These are phyloP conservation scores for Cardiocondyla obscurior DNA, from an alignment of 1,140 invertebrate species.

Conservation along the genomic window DNA sequence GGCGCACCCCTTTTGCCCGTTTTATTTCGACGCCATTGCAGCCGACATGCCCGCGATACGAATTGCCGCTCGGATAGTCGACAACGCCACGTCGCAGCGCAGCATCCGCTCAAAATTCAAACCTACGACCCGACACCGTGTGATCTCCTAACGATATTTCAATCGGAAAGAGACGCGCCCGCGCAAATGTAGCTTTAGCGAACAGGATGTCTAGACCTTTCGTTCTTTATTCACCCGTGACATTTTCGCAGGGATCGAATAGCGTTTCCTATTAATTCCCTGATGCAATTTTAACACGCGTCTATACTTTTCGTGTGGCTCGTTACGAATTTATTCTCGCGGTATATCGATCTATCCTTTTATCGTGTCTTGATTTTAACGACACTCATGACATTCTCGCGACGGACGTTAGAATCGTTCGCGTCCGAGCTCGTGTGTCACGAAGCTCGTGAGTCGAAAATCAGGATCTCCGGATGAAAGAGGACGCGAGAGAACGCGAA, in stretches of 20 bases:
- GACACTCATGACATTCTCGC: neutral
- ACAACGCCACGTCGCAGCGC: neutral
- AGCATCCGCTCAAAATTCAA: slow-evolving; percentile 14
- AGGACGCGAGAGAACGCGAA: neutral
- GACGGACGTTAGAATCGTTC: neutral
- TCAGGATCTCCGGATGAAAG: neutral
- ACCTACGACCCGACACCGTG: neutral
- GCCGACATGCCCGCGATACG: slow-evolving; percentile 48
- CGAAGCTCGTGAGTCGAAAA: neutral
- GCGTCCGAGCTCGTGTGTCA: neutral
- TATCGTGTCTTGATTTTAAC: neutral
- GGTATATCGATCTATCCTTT: neutral
- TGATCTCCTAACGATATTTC: neutral
- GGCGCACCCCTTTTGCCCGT: neutral
- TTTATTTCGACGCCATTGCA: slow-evolving; percentile 43
- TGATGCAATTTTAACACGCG: neutral
- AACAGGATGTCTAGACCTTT: neutral
- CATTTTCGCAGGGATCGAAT: neutral
- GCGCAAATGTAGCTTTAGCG: neutral
- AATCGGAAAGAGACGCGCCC: neutral
- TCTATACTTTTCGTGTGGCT: neutral
- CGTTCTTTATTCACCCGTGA: neutral
- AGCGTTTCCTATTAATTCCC: neutral
- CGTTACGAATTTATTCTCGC: neutral
- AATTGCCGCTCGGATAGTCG: slow-evolving; percentile 37